Evolutionary conservation across 2,797 vertebrate genomes (phyloP).

Genomic region (Gallirallus australis): DNA sequence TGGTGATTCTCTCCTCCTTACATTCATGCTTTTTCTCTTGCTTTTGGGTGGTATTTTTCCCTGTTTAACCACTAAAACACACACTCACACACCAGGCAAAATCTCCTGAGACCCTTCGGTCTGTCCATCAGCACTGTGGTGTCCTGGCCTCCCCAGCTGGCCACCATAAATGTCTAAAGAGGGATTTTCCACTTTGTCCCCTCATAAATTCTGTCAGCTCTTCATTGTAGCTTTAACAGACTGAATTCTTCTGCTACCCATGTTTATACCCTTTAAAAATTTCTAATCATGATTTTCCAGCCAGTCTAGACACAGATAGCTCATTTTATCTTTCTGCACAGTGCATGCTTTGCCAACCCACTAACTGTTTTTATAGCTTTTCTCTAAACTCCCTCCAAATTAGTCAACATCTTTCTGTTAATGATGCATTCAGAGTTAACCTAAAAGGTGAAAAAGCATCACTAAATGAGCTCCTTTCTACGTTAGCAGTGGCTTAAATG

Average conservation of each 20-base stretch:
- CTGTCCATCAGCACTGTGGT: background rate
- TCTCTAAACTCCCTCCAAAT: constrained; percentile 65
- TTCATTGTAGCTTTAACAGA: background rate
- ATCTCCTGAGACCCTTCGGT: background rate
- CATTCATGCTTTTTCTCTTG: background rate
- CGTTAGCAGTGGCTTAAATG: background rate
- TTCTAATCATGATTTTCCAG: constrained; percentile 2
- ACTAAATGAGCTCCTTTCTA: constrained; percentile 53
- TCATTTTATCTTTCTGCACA: constrained; percentile 20
- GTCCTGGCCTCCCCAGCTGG: background rate
- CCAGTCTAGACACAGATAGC: background rate
- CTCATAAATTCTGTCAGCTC: background rate
- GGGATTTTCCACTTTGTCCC: background rate
- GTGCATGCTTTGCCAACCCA: background rate
- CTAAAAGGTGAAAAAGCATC: constrained; percentile 55
- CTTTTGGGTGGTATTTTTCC: background rate
- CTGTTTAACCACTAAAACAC: background rate
- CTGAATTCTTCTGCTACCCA: background rate
- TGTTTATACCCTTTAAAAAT: background rate
- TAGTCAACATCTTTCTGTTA: constrained; percentile 67
- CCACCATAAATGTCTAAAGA: background rate
- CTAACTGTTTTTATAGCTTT: constrained; percentile 14
- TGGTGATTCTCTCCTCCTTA: background rate
- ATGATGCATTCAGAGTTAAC: constrained; percentile 63
- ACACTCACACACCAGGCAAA: background rate